Base-by-base conservation (phyloP, 1,140 invertebrate species). In the Bombus soroeensis region DNA sequence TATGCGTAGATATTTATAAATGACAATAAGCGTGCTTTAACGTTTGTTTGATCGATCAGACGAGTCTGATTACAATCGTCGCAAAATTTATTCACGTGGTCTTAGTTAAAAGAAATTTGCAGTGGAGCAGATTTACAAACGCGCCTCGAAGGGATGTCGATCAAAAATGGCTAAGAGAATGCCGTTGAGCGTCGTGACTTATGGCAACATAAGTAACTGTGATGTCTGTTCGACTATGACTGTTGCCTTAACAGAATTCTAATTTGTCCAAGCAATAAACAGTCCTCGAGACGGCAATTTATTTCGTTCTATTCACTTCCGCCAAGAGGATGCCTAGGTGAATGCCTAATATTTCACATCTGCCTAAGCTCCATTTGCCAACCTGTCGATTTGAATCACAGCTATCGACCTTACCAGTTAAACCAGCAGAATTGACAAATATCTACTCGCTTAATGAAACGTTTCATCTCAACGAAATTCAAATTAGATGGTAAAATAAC, bases 201-300 rank as follows among this genome's bases (percentile, higher is more conserved):
- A 81, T 53, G 71, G 39, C 80, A 39, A 59, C 53, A 34, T 81
- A 81, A 81, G 70, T 81, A 81, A 81, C 72, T 64, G 80, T 57
- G 57, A 73, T 81, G 71, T n/a, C 80, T 25, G 70, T 41, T 39
- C 53, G n/a, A 43, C 47, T 81, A 81, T 81, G 70, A 81, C 71
- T 32, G 57, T 22, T 34, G 80, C 71, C 71, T 75, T 82, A 82
- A 82, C 57, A 75, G 81, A 82, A 75, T 82, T 82, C 81, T 82
- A 82, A 82, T 82, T 82, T 82, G 81, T 75, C 57, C 28, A 71
- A 53, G 81, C 64, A 82, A 82, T 82, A 75, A 82, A 82, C 71
- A 82, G 53, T 64, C 71, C n/a, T 32, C 59, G 32, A 62, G n/a
- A 18, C 71, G 32, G 59, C 71, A 64, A 82, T 82, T 82, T 82